Conservation (phyloP, 2,797 vertebrate genomes). For the Catostomus latipinnis region DNA sequence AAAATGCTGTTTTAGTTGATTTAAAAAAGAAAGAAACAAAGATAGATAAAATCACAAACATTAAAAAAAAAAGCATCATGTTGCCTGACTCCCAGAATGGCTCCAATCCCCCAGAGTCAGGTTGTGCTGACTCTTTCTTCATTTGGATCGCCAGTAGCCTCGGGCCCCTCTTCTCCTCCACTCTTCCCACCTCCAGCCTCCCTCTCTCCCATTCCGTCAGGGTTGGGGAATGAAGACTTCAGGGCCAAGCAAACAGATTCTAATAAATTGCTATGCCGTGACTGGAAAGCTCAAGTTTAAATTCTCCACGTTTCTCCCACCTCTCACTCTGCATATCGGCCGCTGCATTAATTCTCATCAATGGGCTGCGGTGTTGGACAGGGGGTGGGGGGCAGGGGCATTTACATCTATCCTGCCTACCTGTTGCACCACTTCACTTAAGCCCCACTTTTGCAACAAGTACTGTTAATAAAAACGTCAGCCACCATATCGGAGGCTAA, state of each 20-base stretch:
- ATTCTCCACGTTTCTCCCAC: constrained; percentile 40
- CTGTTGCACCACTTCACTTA: constrained; percentile 57
- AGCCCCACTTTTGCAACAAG: constrained; percentile 50
- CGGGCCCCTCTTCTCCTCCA: constrained; percentile 4
- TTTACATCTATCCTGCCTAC: constrained; percentile 39
- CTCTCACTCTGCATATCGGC: constrained; percentile 56
- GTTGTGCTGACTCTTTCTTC: constrained; percentile 53
- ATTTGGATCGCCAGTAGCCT: constrained; percentile 23
- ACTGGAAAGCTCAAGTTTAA: constrained; percentile 70
- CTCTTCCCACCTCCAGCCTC: constrained; percentile 55
- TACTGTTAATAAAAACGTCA: constrained; percentile 75
- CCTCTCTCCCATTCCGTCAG: constrained; percentile 43
- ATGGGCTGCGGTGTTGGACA: constrained; percentile 18
- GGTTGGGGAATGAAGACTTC: constrained; percentile 79
- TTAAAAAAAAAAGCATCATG: too few relatives aligned
- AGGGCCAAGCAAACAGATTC: constrained; percentile 77
- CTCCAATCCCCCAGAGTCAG: constrained; percentile 50
- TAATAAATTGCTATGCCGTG: constrained; percentile 73
- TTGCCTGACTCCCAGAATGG: neutral
- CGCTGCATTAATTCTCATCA: constrained; percentile 74
- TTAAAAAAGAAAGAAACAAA: too few relatives aligned
- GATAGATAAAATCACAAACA: too few relatives aligned
- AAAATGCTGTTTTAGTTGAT: too few relatives aligned
- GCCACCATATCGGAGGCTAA: constrained; percentile 65
- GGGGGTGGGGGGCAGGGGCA: neutral